Evolutionary conservation across 2,113 vertebrate genomes (phyloP).

Genomic region (Amia ocellicauda): DNA sequence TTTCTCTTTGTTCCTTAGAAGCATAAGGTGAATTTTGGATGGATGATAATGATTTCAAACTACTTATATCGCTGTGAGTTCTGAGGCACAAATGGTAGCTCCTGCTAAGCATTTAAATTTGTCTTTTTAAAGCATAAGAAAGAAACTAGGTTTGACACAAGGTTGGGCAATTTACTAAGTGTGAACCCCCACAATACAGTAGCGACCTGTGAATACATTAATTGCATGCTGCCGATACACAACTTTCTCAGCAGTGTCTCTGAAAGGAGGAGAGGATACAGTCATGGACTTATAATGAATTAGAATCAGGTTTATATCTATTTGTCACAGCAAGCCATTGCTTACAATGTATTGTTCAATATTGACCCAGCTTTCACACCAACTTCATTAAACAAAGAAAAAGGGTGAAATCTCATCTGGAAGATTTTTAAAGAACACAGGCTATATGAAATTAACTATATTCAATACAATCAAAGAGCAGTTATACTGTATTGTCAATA

Average conservation of each 20-base stretch:
- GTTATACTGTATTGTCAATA: slow-evolving; percentile 1
- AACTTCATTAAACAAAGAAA: background rate
- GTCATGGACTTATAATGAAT: slow-evolving; percentile 6
- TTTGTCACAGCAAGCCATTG: slow-evolving; percentile 6
- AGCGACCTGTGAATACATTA: slow-evolving; percentile 26
- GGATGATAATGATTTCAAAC: slow-evolving; percentile 20
- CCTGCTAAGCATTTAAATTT: slow-evolving; percentile 28
- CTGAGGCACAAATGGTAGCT: slow-evolving; percentile 25
- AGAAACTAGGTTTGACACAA: slow-evolving; percentile 33
- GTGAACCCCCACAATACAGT: slow-evolving; percentile 29
- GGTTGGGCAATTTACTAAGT: slow-evolving; percentile 33
- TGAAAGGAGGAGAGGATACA: background rate
- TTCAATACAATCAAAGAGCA: background rate
- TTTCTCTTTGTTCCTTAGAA: no score
- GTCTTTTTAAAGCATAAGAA: slow-evolving; percentile 22
- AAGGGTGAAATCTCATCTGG: background rate
- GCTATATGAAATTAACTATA: background rate
- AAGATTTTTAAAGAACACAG: slow-evolving; percentile 1
- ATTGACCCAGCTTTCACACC: background rate
- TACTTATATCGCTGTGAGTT: slow-evolving; percentile 21
- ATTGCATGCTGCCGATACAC: slow-evolving; percentile 22
- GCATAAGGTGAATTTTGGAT: background rate
- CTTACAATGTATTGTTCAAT: slow-evolving; percentile 4
- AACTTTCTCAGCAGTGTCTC: slow-evolving; percentile 20
- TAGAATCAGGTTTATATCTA: background rate